phyloP scores from a whole-genome alignment of 23 tunicate genomes.

The Trididemnum clinides region DNA sequence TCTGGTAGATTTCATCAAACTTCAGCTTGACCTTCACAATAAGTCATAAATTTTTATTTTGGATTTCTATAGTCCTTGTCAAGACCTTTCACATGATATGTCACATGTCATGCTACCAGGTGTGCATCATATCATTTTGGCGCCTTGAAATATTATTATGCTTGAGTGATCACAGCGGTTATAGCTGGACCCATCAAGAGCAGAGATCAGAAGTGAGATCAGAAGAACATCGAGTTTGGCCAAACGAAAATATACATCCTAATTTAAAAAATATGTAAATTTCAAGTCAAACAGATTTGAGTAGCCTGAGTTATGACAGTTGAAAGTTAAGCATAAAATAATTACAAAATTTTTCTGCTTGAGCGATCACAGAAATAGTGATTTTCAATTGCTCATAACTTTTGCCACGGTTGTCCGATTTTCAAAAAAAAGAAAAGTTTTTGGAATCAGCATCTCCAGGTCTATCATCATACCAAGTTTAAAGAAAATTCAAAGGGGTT shows the following conservation, averaged over 20 bases:
- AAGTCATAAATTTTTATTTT: not conserved
- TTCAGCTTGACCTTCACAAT: too few species aligned
- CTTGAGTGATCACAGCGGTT: not conserved
- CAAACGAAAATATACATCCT: not conserved
- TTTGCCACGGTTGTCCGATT: not conserved
- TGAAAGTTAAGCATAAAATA: not conserved
- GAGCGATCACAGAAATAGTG: not conserved
- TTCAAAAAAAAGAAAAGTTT: not conserved
- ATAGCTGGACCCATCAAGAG: not conserved
- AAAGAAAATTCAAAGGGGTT: not conserved
- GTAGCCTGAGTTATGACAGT: not conserved
- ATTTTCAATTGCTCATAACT: not conserved
- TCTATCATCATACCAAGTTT: not conserved
- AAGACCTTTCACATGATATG: not conserved
- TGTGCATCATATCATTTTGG: not conserved
- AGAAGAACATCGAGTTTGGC: not conserved
- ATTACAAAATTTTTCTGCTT: not conserved
- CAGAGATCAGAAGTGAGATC: not conserved
- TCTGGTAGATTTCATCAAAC: too few species aligned
- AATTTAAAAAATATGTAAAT: not conserved
- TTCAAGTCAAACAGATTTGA: not conserved
- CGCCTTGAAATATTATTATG: not conserved
- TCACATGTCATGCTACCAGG: not conserved
- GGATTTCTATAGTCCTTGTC: not conserved
- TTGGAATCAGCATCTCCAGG: not conserved